Conservation (phyloP, 2,113 vertebrate genomes). For the Mormoops blainvillei region DNA sequence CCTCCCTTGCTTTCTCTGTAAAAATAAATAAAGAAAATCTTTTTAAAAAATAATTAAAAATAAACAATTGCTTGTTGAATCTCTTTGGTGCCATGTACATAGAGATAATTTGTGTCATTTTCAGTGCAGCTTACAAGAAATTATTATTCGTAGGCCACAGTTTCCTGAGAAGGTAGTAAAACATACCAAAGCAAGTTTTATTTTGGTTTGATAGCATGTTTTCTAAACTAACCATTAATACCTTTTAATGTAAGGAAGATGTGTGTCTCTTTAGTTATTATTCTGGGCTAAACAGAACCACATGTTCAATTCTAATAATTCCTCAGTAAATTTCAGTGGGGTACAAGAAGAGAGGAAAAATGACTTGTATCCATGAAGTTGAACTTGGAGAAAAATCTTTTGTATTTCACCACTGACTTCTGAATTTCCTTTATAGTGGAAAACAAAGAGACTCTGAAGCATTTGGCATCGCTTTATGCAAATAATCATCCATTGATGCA, state of each 20-base stretch:
- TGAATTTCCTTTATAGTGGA: constrained; percentile 82
- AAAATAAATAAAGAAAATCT: no score
- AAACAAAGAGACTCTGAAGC: constrained; percentile 93
- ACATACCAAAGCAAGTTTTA: constrained; percentile 16
- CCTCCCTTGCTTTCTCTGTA: no score
- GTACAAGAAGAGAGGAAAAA: neutral
- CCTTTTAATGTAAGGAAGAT: constrained; percentile 32
- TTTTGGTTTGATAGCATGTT: constrained; percentile 5
- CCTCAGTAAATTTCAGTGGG: neutral
- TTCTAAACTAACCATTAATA: neutral
- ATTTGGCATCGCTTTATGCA: constrained; percentile 93
- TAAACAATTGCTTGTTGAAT: constrained; percentile 1
- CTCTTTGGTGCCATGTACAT: neutral
- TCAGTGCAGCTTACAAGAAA: neutral
- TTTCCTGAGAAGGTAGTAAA: neutral
- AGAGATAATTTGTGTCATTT: neutral
- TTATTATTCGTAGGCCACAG: neutral
- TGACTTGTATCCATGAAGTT: neutral
- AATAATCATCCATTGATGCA: constrained; percentile 94
- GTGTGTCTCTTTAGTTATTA: neutral
- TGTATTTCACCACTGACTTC: constrained; percentile 41
- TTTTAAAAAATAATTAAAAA: neutral
- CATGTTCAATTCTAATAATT: neutral
- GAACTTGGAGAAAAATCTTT: constrained; percentile 32
- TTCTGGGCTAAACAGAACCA: neutral